Conservation (phyloP, 2,888 invertebrate genomes). For the Calliopum simillimum region DNA sequence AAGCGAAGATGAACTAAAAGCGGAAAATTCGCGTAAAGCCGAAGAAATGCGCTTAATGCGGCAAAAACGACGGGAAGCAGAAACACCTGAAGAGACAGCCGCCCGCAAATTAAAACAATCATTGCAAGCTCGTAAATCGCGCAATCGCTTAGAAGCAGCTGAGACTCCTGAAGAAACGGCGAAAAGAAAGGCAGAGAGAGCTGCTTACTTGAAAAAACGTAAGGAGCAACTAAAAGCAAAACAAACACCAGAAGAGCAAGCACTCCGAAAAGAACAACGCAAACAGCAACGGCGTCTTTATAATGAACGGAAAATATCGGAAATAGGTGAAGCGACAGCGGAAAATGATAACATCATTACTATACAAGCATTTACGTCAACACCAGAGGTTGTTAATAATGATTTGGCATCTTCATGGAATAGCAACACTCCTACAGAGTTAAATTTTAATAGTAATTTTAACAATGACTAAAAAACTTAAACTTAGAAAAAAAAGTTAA, state of each 20-base stretch:
- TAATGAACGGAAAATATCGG: neutral
- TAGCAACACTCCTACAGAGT: no score
- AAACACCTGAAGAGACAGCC: conserved; percentile 39
- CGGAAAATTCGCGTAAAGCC: conserved; percentile 31
- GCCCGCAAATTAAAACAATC: conserved; percentile 26
- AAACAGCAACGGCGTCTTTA: conserved; percentile 10
- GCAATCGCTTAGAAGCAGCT: conserved; percentile 30
- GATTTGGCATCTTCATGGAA: no score
- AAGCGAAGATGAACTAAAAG: conserved; percentile 40
- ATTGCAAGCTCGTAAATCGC: conserved; percentile 27
- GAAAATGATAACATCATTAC: neutral
- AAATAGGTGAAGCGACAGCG: neutral
- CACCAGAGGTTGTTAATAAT: no score
- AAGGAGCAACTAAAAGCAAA: conserved; percentile 15
- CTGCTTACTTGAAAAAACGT: conserved; percentile 11
- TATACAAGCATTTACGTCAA: no score
- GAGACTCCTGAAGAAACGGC: conserved; percentile 42
- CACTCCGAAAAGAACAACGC: conserved; percentile 18
- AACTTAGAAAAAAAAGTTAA: no score
- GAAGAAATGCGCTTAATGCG: conserved; percentile 36
- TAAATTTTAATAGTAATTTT: no score
- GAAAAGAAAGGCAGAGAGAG: conserved; percentile 31
- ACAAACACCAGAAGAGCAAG: conserved; percentile 25
- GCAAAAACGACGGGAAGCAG: conserved; percentile 32
- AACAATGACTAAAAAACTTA: no score